Base-by-base conservation (phyloP, 2,888 invertebrate species). In the Autographa gamma region DNA sequence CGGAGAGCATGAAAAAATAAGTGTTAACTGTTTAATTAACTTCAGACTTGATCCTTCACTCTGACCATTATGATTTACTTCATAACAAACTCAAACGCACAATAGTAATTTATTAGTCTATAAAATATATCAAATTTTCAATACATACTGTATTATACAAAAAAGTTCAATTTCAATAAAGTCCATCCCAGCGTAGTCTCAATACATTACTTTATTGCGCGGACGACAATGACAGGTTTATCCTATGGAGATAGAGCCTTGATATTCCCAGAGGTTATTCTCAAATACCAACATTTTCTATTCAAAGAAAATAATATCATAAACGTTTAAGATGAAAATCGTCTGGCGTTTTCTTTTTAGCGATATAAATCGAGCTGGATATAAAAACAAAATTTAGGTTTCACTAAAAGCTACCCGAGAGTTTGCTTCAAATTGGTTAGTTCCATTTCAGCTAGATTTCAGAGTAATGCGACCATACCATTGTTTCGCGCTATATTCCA, bases 401-500 rank as follows among this genome's bases (percentile, higher is more conserved):
- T 79, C 78, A 79, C 86, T 88, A 85, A 89, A 89, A 89, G 88
- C 88, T 81, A 87, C 87, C 85, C 84, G 81, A 85, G 87, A 89
- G 87, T 91, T 90, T 86, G 83, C 86, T 89, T 77, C 85, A 88
- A 91, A 91, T 91, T 90, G 90, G 89, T 87, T 89, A 90, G 88
- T 91, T 91, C 86, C 86, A 88, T 90, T 90, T 88, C 88, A 87
- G 86, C 84, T 86, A 82, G 86, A 89, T 91, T 89, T 90, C 86
- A 86, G 87, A 89, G 87, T 86, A 88, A 86, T 86, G 82, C 84
- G 76, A 59, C 81, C 79, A 74, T 86, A 88, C 88, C 83, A 85
- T 60, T n/a, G 74, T 80, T 77, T 54, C 62, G 63, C 73, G 59
- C 71, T 72, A 70, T 72, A 65, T 61, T 38, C 43, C 14, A n/a